Evolutionary conservation across 2,797 vertebrate genomes (phyloP).

Genomic region (Chromis chromis): DNA sequence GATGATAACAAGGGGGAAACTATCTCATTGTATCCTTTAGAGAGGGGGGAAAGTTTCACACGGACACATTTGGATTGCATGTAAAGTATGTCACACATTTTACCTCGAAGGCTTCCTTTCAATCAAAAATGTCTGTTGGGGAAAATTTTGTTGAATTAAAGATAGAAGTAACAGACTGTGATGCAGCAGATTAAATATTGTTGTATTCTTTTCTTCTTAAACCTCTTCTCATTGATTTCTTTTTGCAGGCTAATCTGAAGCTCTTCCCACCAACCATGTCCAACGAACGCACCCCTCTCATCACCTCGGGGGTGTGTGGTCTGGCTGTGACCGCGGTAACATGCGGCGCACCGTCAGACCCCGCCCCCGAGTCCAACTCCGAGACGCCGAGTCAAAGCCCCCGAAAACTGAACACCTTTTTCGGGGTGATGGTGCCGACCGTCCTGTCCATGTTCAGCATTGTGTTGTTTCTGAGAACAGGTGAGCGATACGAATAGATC

Average conservation of each 20-base stretch:
- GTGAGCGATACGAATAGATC: slow-evolving; percentile 72
- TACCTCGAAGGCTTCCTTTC: background rate
- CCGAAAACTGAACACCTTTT: slow-evolving; percentile 90
- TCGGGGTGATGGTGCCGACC: slow-evolving; percentile 93
- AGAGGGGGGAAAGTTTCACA: background rate
- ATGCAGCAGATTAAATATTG: background rate
- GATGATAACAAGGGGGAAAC: background rate
- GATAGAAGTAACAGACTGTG: background rate
- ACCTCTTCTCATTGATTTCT: background rate
- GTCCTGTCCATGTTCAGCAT: slow-evolving; percentile 96
- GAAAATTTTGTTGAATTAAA: background rate
- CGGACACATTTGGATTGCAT: background rate
- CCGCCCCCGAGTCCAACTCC: slow-evolving; percentile 22
- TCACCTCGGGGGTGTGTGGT: slow-evolving; percentile 87
- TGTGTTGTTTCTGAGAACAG: slow-evolving; percentile 91
- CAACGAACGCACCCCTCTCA: slow-evolving; percentile 88
- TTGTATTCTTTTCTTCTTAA: background rate
- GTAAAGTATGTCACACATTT: background rate
- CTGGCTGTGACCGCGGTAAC: slow-evolving; percentile 67
- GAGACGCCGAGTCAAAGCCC: slow-evolving; percentile 61
- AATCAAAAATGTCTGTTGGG: background rate
- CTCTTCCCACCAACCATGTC: slow-evolving; percentile 82
- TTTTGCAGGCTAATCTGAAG: slow-evolving; percentile 20
- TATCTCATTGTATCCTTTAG: background rate
- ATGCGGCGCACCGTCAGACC: slow-evolving; percentile 49